Percentiles rank a stretch among this genome's conserved stretches.
These are phyloP conservation scores for Malurus melanocephalus DNA, from an alignment of 2,113 vertebrate species.

Conservation along the genomic window DNA sequence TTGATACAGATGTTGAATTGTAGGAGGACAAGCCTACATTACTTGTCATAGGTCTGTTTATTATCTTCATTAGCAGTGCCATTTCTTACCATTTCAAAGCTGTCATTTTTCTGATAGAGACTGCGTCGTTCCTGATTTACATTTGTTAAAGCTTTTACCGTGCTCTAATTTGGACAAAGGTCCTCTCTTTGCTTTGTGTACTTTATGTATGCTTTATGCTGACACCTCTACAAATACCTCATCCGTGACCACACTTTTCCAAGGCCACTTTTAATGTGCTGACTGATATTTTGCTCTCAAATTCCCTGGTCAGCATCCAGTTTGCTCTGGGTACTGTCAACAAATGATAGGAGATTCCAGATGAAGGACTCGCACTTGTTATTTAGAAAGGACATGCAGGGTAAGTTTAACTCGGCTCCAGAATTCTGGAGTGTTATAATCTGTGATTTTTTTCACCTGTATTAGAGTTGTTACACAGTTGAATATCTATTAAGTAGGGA, in stretches of 20 bases:
- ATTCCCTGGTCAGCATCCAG: background rate
- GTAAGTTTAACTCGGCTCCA: background rate
- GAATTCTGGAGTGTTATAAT: background rate
- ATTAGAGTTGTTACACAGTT: background rate
- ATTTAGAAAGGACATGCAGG: background rate
- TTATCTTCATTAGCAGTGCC: background rate
- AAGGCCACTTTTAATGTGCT: background rate
- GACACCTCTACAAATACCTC: background rate
- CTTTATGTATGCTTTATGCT: background rate
- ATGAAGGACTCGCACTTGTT: background rate
- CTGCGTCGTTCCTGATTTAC: background rate
- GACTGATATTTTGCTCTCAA: conserved; percentile 10
- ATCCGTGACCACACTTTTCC: background rate
- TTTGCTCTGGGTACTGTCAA: background rate
- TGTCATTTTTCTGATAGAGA: background rate
- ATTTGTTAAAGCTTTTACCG: background rate
- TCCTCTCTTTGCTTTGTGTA: background rate
- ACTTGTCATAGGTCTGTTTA: background rate
- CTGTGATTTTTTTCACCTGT: background rate
- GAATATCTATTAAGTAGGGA: background rate
- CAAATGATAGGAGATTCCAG: background rate
- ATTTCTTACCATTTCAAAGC: background rate
- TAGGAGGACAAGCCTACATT: background rate
- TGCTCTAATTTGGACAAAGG: background rate
- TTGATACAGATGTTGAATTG: background rate